phyloP scores from a whole-genome alignment of 2,888 invertebrate species.

The Andricus curvator region DNA sequence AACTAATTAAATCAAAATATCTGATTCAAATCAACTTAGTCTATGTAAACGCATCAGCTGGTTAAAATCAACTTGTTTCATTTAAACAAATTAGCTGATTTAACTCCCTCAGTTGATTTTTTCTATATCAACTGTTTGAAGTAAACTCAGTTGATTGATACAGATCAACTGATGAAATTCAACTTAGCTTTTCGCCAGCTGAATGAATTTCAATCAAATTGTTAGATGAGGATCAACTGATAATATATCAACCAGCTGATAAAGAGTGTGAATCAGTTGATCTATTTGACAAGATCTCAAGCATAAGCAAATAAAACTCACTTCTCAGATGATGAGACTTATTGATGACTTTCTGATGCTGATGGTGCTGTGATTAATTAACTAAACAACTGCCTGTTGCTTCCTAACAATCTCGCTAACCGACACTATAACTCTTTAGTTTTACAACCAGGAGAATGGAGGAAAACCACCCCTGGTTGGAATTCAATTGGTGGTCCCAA shows the following conservation, averaged over 20 bases:
- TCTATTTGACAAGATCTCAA: background rate
- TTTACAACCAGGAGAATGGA: constrained; percentile 78
- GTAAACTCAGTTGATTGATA: background rate
- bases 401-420: constrained; percentile 56
- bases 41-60: no score
- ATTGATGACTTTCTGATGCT: background rate
- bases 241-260: no score
- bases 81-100: no score
- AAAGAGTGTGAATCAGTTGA: background rate
- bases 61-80: no score
- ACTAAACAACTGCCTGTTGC: constrained; percentile 61
- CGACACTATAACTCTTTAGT: constrained; percentile 67
- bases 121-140: no score
- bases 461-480: constrained; percentile 77
- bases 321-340: background rate
- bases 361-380: constrained; percentile 17
- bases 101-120: no score
- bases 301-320: background rate
- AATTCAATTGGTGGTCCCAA: constrained; percentile 76
- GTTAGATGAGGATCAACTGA: no score
- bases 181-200: background rate
- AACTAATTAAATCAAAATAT: no score
- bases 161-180: background rate
- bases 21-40: no score
- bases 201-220: background rate